These are phyloP conservation scores for Antedon bifida DNA, from an alignment of 35 echinoderm and acorn worm genomes.

Conservation along the genomic window DNA sequence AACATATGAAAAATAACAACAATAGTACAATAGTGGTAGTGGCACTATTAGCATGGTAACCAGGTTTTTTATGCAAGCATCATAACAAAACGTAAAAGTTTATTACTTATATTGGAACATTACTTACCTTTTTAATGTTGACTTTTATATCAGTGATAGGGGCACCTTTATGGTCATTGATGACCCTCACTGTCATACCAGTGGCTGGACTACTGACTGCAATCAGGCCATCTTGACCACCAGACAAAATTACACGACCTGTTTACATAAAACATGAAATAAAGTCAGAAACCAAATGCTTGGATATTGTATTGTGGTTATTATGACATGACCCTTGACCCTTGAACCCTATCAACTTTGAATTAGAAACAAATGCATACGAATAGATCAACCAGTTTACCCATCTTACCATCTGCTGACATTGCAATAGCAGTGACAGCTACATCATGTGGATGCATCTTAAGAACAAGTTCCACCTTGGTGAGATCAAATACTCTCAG, in stretches of 20 bases:
- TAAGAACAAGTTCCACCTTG: conserved; percentile 61
- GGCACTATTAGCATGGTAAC: too few relatives aligned
- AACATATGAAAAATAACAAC: too few relatives aligned
- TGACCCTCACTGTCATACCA: conserved; percentile 88
- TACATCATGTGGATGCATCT: conserved; percentile 87
- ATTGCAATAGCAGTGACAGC: conserved; percentile 68
- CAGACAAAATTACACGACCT: conserved; percentile 92
- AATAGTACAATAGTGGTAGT: too few relatives aligned
- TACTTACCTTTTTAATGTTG: conserved; percentile 19
- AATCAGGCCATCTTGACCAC: conserved; percentile 67
- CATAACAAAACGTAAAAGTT: too few relatives aligned
- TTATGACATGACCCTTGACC: too few relatives aligned
- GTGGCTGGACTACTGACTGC: conserved; percentile 84
- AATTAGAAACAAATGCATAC: too few relatives aligned
- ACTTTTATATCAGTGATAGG: conserved; percentile 81
- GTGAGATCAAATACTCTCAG: conserved; percentile 77
- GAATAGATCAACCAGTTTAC: too few relatives aligned
- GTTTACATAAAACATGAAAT: not conserved
- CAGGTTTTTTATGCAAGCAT: too few relatives aligned
- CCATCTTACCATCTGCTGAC: conserved; percentile 77
- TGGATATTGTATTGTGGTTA: too few relatives aligned
- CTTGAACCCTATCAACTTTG: too few relatives aligned
- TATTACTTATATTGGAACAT: too few relatives aligned
- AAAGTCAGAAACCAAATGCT: too few relatives aligned
- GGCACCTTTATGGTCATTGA: conserved; percentile 85